phyloP scores from a whole-genome alignment of 1,140 invertebrate genomes.

The Neodiprion lecontei region DNA sequence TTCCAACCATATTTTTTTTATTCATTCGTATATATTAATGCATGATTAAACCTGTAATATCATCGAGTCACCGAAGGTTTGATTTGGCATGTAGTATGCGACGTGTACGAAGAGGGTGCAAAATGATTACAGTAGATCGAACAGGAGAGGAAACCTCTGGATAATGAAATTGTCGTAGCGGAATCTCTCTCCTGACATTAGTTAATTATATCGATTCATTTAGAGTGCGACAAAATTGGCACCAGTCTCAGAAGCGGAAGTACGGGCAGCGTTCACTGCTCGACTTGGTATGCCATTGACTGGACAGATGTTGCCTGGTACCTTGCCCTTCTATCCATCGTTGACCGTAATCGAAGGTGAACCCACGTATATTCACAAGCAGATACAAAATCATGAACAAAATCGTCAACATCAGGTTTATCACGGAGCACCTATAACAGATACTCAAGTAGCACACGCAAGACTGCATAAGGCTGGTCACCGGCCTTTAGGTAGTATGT shows the following conservation, averaged over 20 bases:
- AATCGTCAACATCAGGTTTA: constrained; percentile 50
- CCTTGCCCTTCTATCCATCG: constrained; percentile 78
- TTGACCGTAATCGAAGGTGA: constrained; percentile 69
- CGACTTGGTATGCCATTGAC: constrained; percentile 76
- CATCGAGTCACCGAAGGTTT: too few species aligned
- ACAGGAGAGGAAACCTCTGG: too few species aligned
- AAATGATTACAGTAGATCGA: too few species aligned
- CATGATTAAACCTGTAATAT: too few species aligned
- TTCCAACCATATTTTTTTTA: constrained; percentile 10
- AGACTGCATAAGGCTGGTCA: constrained; percentile 77
- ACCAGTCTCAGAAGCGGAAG: constrained; percentile 79
- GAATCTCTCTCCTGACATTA: too few species aligned
- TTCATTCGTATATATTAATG: background rate
- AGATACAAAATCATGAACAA: constrained; percentile 68
- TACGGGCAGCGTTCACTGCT: constrained; percentile 75
- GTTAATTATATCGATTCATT: constrained; percentile 12
- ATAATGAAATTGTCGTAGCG: too few species aligned
- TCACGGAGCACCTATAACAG: constrained; percentile 64
- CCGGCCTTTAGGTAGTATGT: constrained; percentile 78
- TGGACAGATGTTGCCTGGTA: constrained; percentile 75
- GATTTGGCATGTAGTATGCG: too few species aligned
- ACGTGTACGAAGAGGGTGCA: too few species aligned
- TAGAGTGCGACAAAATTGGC: constrained; percentile 64
- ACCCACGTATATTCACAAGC: constrained; percentile 65
- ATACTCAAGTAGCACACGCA: constrained; percentile 75